Evolutionary conservation across 1,140 invertebrate genomes (phyloP), one percentile per base, ranked within the genome.

Genomic region (Eciton burchellii): DNA sequence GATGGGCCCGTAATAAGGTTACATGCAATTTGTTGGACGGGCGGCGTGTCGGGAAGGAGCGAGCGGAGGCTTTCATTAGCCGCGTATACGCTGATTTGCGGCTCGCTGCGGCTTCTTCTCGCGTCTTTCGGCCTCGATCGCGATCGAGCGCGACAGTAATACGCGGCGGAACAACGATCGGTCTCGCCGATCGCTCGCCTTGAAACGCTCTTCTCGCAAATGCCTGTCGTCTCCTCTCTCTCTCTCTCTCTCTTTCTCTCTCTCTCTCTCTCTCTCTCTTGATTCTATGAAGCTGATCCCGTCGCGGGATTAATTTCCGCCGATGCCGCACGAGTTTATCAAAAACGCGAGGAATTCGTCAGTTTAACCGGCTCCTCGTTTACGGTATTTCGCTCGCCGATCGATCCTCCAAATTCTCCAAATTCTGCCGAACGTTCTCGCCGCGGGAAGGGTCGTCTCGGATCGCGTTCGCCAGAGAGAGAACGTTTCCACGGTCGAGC

Each of bases 371-470:
- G 60, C 66, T 54, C 21, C 84, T 26, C 54, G 24, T 73, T 85
- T 82, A 74, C 73, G 41, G 41, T 52, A 68, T 82, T 70, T 45
- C 54, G 49, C 1, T 11, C 52, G 35, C 6, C 49, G 52, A 54
- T 68, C 84, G 45, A 84, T 82, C 71, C 41, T n/a, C 52, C 43
- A 70, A 86, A 86, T 62, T 86, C 72, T 70, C 57, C 43, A n/a
- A n/a, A 45, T 16, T 57, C 11, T 52, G 70, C 11, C 56, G 77
- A 72, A 52, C 65, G 77, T 41, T 77, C 65, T 24, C 63, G 82
- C 63, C 70, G 63, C 77, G 49, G 57, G 70, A 19, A 43, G 63
- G 60, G 57, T 71, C 68, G 68, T 59, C 47, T 60, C 24, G 14
- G 21, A 60, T 43, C 68, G 8, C 21, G n/a, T n/a, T n/a, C n/a